Evolutionary conservation across 92 coral and sea anemone species (phyloP).

Genomic region (Phymanthus crucifer): DNA sequence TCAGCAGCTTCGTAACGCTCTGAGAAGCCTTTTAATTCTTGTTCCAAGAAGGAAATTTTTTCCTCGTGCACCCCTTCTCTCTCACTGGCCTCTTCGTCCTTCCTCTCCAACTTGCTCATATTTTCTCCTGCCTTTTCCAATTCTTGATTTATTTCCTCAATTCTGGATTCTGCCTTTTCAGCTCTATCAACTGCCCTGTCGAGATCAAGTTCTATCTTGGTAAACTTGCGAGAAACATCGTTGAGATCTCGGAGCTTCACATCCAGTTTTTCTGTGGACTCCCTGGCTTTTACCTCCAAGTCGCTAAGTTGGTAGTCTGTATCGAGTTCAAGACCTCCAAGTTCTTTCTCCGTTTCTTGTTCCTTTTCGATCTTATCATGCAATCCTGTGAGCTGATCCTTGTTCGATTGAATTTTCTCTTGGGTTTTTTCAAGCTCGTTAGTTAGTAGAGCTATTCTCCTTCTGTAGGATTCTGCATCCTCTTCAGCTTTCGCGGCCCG

Average conservation of each 20-base stretch:
- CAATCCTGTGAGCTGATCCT: slow-evolving; percentile 3
- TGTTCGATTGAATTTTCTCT: slow-evolving; percentile 26
- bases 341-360: slow-evolving; percentile 48
- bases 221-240: slow-evolving; percentile 60
- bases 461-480: slow-evolving; percentile 38
- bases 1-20: slow-evolving; percentile 46
- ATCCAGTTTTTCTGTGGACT: slow-evolving; percentile 38
- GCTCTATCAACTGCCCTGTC: slow-evolving; percentile 37
- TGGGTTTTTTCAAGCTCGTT: slow-evolving; percentile 23
- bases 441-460: slow-evolving; percentile 42
- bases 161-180: slow-evolving; percentile 42
- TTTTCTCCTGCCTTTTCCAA: slow-evolving; percentile 53
- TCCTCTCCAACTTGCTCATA: slow-evolving; percentile 49
- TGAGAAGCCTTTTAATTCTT: slow-evolving; percentile 28
- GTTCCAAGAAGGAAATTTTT: slow-evolving; percentile 47
- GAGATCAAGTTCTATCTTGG: slow-evolving; percentile 50
- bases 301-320: slow-evolving; percentile 53
- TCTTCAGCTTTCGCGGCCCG: slow-evolving; percentile 46
- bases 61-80: slow-evolving; percentile 55
- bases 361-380: slow-evolving; percentile 41
- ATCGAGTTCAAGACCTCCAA: slow-evolving; percentile 52
- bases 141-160: slow-evolving; percentile 40
- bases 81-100: slow-evolving; percentile 56
- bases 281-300: slow-evolving; percentile 40
- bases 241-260: slow-evolving; percentile 44